These are phyloP conservation scores for Drosophila paramelanica DNA, from an alignment of 2,888 invertebrate genomes.

Conservation along the genomic window DNA sequence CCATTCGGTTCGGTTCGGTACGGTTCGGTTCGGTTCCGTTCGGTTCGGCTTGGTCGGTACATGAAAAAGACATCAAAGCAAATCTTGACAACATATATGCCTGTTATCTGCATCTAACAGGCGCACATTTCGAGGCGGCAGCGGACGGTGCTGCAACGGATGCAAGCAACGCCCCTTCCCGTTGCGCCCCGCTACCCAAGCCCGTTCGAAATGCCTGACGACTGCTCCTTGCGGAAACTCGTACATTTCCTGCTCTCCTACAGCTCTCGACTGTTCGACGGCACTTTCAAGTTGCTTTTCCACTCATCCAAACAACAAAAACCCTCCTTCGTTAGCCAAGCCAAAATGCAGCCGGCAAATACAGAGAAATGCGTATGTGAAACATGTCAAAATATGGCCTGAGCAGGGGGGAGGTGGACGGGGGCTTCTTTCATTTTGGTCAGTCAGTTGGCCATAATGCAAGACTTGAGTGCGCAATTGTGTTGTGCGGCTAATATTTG, in stretches of 20 bases:
- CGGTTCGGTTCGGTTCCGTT: slow-evolving; percentile 13
- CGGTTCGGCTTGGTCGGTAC: slow-evolving; percentile 60
- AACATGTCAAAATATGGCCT: slow-evolving; percentile 29
- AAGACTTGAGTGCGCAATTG: slow-evolving; percentile 17
- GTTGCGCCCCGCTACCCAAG: background rate
- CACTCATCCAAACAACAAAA: slow-evolving; percentile 37
- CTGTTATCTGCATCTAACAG: slow-evolving; percentile 71
- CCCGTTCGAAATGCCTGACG: slow-evolving; percentile 46
- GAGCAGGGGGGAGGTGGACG: background rate
- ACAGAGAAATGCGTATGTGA: slow-evolving; percentile 5
- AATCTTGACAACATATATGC: slow-evolving; percentile 72
- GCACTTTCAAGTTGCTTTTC: slow-evolving; percentile 64
- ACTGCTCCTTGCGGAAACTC: slow-evolving; percentile 60
- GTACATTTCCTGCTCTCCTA: slow-evolving; percentile 65
- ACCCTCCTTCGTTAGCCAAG: slow-evolving; percentile 44
- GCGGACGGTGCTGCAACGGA: slow-evolving; percentile 15
- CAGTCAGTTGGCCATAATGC: slow-evolving; percentile 24
- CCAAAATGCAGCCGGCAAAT: slow-evolving; percentile 28
- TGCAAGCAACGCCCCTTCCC: slow-evolving; percentile 29
- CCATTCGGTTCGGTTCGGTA: slow-evolving; percentile 12
- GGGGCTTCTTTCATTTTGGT: slow-evolving; percentile 15
- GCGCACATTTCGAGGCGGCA: slow-evolving; percentile 20
- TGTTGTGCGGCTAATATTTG: slow-evolving; percentile 7
- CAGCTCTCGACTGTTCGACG: slow-evolving; percentile 49
- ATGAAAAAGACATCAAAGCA: slow-evolving; percentile 79